phyloP scores from a whole-genome alignment of 2,888 invertebrate genomes.

The Parnassius apollo region DNA sequence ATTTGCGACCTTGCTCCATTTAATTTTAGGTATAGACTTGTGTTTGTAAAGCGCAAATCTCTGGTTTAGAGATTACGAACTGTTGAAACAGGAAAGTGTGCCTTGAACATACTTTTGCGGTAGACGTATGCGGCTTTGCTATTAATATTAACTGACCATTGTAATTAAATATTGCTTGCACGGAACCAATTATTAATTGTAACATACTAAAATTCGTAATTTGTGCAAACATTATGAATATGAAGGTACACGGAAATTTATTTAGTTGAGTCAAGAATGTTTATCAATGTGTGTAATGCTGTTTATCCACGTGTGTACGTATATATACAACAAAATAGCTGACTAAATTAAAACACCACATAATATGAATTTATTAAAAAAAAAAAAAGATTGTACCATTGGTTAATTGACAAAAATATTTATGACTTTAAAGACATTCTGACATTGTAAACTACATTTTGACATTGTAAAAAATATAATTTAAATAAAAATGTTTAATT shows the following conservation, averaged over 20 bases:
- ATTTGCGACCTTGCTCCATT: constrained; percentile 22
- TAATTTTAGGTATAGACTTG: constrained; percentile 14
- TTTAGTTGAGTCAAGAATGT: neutral
- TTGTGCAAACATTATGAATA: neutral
- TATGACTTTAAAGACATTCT: too few species aligned
- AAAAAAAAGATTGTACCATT: too few species aligned
- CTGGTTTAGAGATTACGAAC: constrained; percentile 9
- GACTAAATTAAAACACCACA: too few species aligned
- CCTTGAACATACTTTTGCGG: constrained; percentile 12
- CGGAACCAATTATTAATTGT: neutral
- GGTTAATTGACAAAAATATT: too few species aligned
- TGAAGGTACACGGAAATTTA: neutral
- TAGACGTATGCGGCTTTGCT: neutral
- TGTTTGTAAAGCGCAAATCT: neutral
- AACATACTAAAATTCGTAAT: neutral
- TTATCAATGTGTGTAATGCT: too few species aligned
- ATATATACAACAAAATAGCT: too few species aligned
- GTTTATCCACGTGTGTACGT: too few species aligned
- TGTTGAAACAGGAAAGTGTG: constrained; percentile 17
- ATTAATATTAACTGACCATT: constrained; percentile 3
- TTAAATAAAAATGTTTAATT: too few species aligned
- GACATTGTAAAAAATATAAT: too few species aligned
- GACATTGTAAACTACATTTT: too few species aligned
- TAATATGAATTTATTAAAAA: too few species aligned
- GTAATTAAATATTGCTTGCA: constrained; percentile 8